phyloP scores from a whole-genome alignment of 1,140 invertebrate genomes.

The Lethocerus indicus region DNA sequence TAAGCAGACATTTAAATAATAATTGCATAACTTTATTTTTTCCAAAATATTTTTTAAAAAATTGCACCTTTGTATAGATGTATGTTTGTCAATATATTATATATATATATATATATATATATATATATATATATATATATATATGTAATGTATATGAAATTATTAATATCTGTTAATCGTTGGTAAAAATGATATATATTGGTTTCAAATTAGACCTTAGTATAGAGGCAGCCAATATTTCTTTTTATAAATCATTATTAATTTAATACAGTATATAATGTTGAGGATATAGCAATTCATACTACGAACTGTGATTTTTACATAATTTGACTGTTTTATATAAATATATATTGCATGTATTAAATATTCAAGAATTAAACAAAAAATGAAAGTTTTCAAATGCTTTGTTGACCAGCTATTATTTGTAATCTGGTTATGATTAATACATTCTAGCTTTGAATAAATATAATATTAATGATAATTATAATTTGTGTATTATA shows the following conservation, averaged over 20 bases:
- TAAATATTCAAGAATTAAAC: neutral
- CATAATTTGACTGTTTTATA: constrained; percentile 5
- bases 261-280: constrained; percentile 3
- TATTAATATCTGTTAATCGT: neutral
- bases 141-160: neutral
- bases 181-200: neutral
- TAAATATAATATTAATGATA: neutral
- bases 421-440: neutral
- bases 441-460: neutral
- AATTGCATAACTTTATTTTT: no score
- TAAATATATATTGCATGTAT: neutral
- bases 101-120: no score
- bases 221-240: neutral
- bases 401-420: no score
- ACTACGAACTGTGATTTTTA: constrained; percentile 6
- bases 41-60: no score
- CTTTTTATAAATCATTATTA: constrained; percentile 1
- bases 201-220: neutral
- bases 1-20: no score
- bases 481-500: constrained; percentile 5
- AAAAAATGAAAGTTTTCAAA: no score
- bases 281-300: neutral
- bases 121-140: no score
- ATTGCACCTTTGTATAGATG: no score
- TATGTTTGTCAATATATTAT: no score